Evolutionary conservation across 2,888 invertebrate genomes (phyloP), one percentile per base, ranked within the genome.

Genomic region (Sarcophaga carnaria): DNA sequence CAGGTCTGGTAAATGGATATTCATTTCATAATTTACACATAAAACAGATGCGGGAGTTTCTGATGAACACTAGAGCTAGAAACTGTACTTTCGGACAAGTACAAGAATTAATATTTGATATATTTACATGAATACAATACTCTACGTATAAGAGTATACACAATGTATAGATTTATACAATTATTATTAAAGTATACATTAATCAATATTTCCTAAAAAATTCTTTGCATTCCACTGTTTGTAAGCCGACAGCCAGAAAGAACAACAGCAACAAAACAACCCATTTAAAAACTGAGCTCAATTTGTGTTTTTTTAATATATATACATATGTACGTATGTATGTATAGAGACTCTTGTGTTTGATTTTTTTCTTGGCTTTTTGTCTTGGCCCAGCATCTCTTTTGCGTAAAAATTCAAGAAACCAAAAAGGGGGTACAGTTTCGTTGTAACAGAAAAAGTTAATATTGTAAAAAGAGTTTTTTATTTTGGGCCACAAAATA

Each of bases 381-480:
- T 75, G 72, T 62, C 62, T 81, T 79, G 84, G 84, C 79, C 87
- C 87, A 84, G 84, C 87, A 87, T 83, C 86, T 81, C 87, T 87
- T 87, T 87, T 87, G 84, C 87, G 87, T 87, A 81, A 79, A 87
- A 75, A 63, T 81, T 72, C 71, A 76, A 70, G 49, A 87, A 83
- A 80, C 62, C 17, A 83, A 85, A 82, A 91, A 90, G 91, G 90
- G 91, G 91, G 91, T 91, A 91, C 91, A 91, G 91, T 91, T 91
- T 91, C 91, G 91, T 90, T 89, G 89, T 89, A 91, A 91, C 90
- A 90, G 89, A 91, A 91, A 91, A 91, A 80, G 74, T 67, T 64
- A 59, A 77, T 67, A 60, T 84, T 75, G 47, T 62, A 37, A 47
- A 59, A 59, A 37, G 4, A n/a, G 22, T 49, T 64, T 78, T 88